Evolutionary conservation across 2,113 vertebrate species (phyloP).

Genomic region (Mesoclemmys tuberculata): DNA sequence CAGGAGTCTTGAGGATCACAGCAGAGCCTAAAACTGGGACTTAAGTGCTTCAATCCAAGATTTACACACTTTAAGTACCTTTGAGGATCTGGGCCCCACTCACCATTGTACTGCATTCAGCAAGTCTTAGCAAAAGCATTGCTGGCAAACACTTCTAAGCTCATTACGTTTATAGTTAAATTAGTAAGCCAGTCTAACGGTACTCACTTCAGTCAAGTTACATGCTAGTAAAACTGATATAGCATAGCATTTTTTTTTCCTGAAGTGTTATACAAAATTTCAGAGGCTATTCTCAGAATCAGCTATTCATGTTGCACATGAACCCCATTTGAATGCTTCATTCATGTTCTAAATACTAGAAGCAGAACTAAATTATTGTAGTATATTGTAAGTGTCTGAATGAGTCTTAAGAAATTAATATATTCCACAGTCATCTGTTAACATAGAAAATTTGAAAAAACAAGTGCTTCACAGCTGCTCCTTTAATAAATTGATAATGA

Average conservation of each 20-base stretch:
- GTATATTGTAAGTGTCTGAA: not conserved
- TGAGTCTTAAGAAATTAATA: not conserved
- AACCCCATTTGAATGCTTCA: slow-evolving; percentile 2
- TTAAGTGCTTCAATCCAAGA: not conserved
- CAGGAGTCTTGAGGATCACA: not conserved
- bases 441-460: not conserved
- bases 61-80: not conserved
- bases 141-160: no score
- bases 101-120: no score
- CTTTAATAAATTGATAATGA: not conserved
- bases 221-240: not conserved
- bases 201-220: not conserved
- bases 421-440: not conserved
- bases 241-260: not conserved
- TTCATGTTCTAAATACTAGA: not conserved
- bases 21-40: not conserved
- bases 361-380: not conserved
- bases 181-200: not conserved
- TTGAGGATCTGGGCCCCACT: not conserved
- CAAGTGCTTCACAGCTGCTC: not conserved
- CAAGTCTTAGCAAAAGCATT: no score
- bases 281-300: not conserved
- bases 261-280: not conserved
- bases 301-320: not conserved
- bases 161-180: not conserved